Base-by-base conservation (phyloP, 2,113 vertebrate genomes). In the Boleophthalmus pectinirostris region DNA sequence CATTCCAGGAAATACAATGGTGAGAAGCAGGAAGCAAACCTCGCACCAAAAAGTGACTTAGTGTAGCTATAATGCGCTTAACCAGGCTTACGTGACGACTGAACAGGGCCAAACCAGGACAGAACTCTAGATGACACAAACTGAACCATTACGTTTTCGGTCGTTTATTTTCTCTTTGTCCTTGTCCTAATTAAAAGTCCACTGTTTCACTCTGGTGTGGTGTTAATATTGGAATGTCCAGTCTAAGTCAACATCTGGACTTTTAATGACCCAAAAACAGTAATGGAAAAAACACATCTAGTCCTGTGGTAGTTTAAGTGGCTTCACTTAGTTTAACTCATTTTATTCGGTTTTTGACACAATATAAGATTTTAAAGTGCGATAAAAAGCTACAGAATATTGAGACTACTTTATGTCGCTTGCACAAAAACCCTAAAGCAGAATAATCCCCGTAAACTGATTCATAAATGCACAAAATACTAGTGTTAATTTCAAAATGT, bases 261-360 rank as follows among this genome's bases (percentile, higher is more conserved):
- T 83, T n/a, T 88, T 89, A 87, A 85, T 82, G 64, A 72, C 66
- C 83, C 85, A 79, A 74, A n/a, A 81, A 72, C 78, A 45, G 85
- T 84, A 87, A 87, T 91, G 88, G 85, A 91, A 91, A 82, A 78
- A 86, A 68, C 54, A 68, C 68, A 70, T 85, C 73, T 74, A 3
- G 53, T 78, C 68, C 43, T 43, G 69, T 69, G 70, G 88, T 85
- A 72, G 73, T 68, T 85, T 85, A 82, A 77, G 25, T 65, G 75
- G 43, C 65, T 46, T 79, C n/a, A 15, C 56, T 75, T 35, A 11
- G 70, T 16, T 33, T 71, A 73, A 70, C 67, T 63, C 67, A 49
- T 65, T 87, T 65, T 66, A 82, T 83, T 68, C 76, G 61, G 77
- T 85, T 87, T 84, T 10, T 43, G 38, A 10, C 8, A 43, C 38